Evolutionary conservation across 2,888 invertebrate genomes (phyloP), one percentile per base, ranked within the genome.

Genomic region (Drosophila nigritarsus): DNA sequence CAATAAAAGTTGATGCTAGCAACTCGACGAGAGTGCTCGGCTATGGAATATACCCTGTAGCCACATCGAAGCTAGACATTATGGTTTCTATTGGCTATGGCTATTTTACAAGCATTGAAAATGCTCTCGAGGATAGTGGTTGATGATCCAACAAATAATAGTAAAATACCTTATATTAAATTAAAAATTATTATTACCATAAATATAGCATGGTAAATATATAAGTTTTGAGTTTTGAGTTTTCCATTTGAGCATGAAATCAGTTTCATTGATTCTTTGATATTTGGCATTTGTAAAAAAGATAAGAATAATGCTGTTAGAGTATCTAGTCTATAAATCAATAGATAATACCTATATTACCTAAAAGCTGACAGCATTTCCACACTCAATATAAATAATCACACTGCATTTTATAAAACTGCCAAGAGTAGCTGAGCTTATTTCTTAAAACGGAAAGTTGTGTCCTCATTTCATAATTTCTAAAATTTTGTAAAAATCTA

Each of bases 1-100:
- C 90, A 75, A 87, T 87, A 89, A 89, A 85, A 85, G 53, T 82
- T 79, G 56, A 66, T 50, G 67, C 60, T 48, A 53, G 55, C 42
- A 66, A 69, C 15, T 24, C 24, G 24, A 8, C 29, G 15, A 11
- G 6, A 6, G 2, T 20, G 20, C 20, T 40, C 48, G 58, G 55
- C 53, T 45, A 11, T 11, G 1, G 55, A 18, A 11, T 1, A 64
- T 73, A 54, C 32, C 42, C 56, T 66, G 48, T 36, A 32, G 6
- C 9, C 27, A 13, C 13, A 20, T 3, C 1, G 7, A 7, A 45
- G 20, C 40, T 1, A 5, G 20, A 11, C 20, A 5, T 42, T 11
- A 2, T 42, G 13, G 13, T 6, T 11, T 6, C 13, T 3, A 18
- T 42, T 20, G 0, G 2, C n/a, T 9, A 5, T 40, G 40, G 2